Percentiles rank a stretch among this genome's conserved stretches.
These are phyloP conservation scores for Pristiophorus japonicus DNA, from an alignment of 2,113 vertebrate genomes.

Conservation along the genomic window DNA sequence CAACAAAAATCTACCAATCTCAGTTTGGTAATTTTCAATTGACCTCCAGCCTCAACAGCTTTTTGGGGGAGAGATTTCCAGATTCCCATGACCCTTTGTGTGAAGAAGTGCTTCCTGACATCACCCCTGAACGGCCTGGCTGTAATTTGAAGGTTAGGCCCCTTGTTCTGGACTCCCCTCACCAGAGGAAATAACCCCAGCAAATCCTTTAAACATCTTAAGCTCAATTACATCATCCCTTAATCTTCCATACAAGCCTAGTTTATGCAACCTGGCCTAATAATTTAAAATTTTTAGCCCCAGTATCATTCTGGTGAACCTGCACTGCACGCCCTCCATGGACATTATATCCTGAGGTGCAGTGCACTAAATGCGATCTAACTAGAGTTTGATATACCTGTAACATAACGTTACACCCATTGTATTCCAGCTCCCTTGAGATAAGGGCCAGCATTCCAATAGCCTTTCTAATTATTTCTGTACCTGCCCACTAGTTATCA, in stretches of 20 bases:
- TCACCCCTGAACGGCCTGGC: not conserved
- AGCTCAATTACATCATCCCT: not conserved
- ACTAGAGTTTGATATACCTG: too few species aligned
- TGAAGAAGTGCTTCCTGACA: not conserved
- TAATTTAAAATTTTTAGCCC: too few species aligned
- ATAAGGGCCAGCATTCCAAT: too few species aligned
- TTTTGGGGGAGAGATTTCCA: not conserved
- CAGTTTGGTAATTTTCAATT: not conserved
- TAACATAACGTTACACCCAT: too few species aligned
- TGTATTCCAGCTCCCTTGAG: too few species aligned
- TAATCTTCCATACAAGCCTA: not conserved
- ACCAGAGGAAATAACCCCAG: too few species aligned
- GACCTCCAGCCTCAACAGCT: not conserved
- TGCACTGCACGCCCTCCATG: not conserved
- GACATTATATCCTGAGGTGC: not conserved
- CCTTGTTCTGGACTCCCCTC: not conserved
- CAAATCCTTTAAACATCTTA: too few species aligned
- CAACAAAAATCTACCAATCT: not conserved
- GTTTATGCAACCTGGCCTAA: too few species aligned
- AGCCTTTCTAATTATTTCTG: too few species aligned
- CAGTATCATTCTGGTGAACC: too few species aligned
- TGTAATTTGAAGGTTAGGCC: not conserved
- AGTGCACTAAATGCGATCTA: not conserved
- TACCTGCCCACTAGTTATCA: too few species aligned
- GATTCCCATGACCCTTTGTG: not conserved